phyloP scores from a whole-genome alignment of 2,113 vertebrate species.

The Phasianus colchicus region DNA sequence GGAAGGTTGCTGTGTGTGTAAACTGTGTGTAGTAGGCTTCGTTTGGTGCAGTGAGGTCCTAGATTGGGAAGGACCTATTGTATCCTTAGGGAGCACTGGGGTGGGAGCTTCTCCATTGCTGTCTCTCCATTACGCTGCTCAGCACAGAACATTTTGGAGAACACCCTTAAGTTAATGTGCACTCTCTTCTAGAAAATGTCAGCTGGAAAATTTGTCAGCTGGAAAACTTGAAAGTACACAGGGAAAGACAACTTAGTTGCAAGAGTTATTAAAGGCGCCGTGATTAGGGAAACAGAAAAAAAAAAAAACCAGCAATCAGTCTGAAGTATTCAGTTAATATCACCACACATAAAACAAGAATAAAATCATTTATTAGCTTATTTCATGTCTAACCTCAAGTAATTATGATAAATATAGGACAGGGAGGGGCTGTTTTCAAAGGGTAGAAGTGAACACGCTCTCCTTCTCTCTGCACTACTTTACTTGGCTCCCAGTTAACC shows the following conservation, averaged over 20 bases:
- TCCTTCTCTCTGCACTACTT: neutral
- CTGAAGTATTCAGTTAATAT: neutral
- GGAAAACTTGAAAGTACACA: neutral
- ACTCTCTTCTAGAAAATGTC: neutral
- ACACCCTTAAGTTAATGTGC: neutral
- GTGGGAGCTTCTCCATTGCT: neutral
- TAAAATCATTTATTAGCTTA: neutral
- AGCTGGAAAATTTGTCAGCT: neutral
- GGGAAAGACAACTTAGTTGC: neutral
- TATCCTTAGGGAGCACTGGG: neutral
- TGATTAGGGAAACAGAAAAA: neutral
- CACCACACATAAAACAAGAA: neutral
- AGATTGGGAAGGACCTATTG: neutral
- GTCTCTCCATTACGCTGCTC: neutral
- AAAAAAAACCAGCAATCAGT: neutral
- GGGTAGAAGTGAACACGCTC: neutral
- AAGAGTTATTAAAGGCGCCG: neutral
- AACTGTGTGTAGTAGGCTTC: neutral
- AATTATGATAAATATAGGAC: neutral
- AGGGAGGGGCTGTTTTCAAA: neutral
- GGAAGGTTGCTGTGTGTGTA: neutral
- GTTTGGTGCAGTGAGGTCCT: neutral
- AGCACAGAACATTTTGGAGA: neutral
- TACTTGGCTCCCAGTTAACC: neutral
- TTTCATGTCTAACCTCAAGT: neutral